Conservation (phyloP, 1,140 invertebrate species). For the Camponotus pennsylvanicus region DNA sequence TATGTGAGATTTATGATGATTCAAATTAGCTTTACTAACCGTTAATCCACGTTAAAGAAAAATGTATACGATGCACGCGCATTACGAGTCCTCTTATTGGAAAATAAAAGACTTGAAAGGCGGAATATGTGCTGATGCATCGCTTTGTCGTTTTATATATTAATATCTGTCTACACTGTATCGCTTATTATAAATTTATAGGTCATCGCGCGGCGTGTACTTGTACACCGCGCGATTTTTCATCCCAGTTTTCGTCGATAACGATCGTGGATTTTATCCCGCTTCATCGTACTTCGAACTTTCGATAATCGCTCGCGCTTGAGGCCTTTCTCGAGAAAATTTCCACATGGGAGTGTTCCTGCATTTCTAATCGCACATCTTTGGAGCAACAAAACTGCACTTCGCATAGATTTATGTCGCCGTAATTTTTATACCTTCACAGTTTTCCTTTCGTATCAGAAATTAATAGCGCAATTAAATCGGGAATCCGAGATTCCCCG, state of each 20-base stretch:
- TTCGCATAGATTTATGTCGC: slow-evolving; percentile 37
- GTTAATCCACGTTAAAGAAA: background rate
- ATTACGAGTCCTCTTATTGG: background rate
- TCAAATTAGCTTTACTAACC: background rate
- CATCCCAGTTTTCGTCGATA: slow-evolving; percentile 45
- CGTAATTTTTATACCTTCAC: slow-evolving; percentile 15
- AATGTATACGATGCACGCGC: background rate
- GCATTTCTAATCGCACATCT: slow-evolving; percentile 57
- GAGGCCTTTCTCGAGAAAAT: slow-evolving; percentile 62
- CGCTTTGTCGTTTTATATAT: background rate
- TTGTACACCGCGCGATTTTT: slow-evolving; percentile 31
- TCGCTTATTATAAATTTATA: slow-evolving; percentile 52
- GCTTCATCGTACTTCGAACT: slow-evolving; percentile 59
- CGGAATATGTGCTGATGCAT: background rate
- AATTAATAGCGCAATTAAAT: slow-evolving; percentile 20
- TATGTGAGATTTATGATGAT: background rate
- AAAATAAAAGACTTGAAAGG: background rate
- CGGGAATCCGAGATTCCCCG: background rate
- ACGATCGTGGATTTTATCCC: slow-evolving; percentile 27
- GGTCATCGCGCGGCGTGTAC: slow-evolving; percentile 9
- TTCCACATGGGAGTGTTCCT: slow-evolving; percentile 55
- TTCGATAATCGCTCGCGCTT: slow-evolving; percentile 70
- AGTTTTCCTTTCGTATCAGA: slow-evolving; percentile 21
- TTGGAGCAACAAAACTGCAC: slow-evolving; percentile 6
- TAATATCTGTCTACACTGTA: background rate